Evolutionary conservation across 2,797 vertebrate species (phyloP), one percentile per base, ranked within the genome.

Genomic region (Ptychobarbus kaznakovi): DNA sequence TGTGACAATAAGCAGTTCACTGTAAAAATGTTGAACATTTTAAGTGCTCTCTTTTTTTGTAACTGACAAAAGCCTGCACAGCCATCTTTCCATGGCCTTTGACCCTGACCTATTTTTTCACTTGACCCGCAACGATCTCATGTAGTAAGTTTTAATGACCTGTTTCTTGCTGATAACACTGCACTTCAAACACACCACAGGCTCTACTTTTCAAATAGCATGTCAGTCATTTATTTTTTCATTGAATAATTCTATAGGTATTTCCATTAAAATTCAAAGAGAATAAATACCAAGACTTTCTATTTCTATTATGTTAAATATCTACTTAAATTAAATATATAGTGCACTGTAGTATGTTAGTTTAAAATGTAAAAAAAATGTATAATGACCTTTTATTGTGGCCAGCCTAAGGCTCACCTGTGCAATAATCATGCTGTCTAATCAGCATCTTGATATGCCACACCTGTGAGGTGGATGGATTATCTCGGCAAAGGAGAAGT

Each of bases 101-200:
- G 65, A 69, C 63, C 70, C 35, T 76, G 73, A 79, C 72, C 65
- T 49, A 73, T 65, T 81, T 80, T 44, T 81, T n/a, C 61, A 82
- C 35, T 81, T 82, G 73, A 89, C 63, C 83, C 22, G 13, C 65
- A 69, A 66, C 40, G 35, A 88, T 68, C 70, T 70, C 35, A 65
- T 81, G 42, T 63, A 25, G 46, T 75, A 66, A 40, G 56, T 49
- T 82, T 56, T 61, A 11, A 32, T 69, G 20, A 83, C 53, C 63
- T 28, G 76, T 70, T 86, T 82, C 25, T 38, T 35, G 25, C 35
- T 65, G 5, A 85, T 13, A 68, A 49, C 35, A 13, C 20, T 18
- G 10, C 22, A 65, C 25, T 72, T 79, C 22, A 22, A 70, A 81
- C 12, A 53, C 40, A 72, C 51, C 25, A 35, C 42, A 66, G 38